Evolutionary conservation across 2,113 vertebrate species (phyloP).

Genomic region (Hoplias malabaricus): DNA sequence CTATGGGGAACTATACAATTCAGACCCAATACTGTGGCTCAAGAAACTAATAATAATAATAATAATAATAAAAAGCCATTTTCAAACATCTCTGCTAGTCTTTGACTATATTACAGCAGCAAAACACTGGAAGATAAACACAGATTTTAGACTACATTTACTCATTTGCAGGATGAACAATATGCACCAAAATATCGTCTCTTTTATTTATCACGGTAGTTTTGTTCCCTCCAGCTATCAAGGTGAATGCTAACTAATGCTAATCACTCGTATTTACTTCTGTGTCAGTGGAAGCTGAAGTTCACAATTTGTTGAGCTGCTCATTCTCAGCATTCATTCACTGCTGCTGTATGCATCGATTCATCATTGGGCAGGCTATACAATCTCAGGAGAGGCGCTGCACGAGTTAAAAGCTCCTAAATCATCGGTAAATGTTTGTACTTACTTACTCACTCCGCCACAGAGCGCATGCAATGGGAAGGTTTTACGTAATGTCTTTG

Average conservation of each 20-base stretch:
- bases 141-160: neutral
- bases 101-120: neutral
- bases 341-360: neutral
- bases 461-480: too few relatives aligned
- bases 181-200: neutral
- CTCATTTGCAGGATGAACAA: neutral
- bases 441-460: too few relatives aligned
- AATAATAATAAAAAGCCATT: too few relatives aligned
- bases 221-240: neutral
- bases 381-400: too few relatives aligned
- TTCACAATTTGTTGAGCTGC: neutral
- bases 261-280: slow-evolving; percentile 11
- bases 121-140: neutral
- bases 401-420: too few relatives aligned
- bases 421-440: too few relatives aligned
- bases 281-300: neutral
- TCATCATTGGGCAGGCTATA: slow-evolving; percentile 13
- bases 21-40: too few relatives aligned
- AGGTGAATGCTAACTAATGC: neutral
- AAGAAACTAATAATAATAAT: too few relatives aligned
- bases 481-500: too few relatives aligned
- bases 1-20: too few relatives aligned
- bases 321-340: neutral
- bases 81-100: neutral
- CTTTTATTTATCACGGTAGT: neutral